phyloP scores from a whole-genome alignment of 2,797 vertebrate species.

The Myotis vivesi region DNA sequence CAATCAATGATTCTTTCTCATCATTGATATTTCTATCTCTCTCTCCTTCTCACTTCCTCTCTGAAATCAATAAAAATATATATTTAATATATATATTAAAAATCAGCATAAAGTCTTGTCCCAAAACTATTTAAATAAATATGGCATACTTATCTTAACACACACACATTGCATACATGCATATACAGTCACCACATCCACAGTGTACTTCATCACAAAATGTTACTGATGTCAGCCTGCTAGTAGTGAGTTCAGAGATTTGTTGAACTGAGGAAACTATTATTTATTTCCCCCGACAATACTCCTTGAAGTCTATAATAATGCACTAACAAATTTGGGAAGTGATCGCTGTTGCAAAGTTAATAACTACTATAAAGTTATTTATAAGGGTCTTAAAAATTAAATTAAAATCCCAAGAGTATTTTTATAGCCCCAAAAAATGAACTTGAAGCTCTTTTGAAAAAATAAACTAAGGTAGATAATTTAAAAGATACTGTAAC shows the following conservation, averaged over 20 bases:
- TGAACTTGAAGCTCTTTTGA: neutral
- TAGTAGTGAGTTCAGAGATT: neutral
- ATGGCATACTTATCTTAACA: neutral
- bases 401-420: neutral
- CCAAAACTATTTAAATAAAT: neutral
- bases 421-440: neutral
- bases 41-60: too few species aligned
- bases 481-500: neutral
- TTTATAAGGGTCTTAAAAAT: neutral
- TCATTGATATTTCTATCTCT: too few species aligned
- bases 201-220: neutral
- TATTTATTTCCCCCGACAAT: neutral
- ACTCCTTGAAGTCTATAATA: neutral
- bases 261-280: neutral
- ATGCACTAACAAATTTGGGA: neutral
- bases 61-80: too few species aligned
- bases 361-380: neutral
- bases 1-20: too few species aligned
- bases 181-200: neutral
- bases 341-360: neutral
- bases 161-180: neutral
- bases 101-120: neutral
- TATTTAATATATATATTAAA: neutral
- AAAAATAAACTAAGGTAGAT: conserved; percentile 25
- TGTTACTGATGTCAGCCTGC: neutral